A percentile compares a stretch with the other conserved stretches of the same genome.
These are phyloP conservation scores for Fabriciana adippe DNA, from an alignment of 2,888 invertebrate genomes.

Conservation along the genomic window DNA sequence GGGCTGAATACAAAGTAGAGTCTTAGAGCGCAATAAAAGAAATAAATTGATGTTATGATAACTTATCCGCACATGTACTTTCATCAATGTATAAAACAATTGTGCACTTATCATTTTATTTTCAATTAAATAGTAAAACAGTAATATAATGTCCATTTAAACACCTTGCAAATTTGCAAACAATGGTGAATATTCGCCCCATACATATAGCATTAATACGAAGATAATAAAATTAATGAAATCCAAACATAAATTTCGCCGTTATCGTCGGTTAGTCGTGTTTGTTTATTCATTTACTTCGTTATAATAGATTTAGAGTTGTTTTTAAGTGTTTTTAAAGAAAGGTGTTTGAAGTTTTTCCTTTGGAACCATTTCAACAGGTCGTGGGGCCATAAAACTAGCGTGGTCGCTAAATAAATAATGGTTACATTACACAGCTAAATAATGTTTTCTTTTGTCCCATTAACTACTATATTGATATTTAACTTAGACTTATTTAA, in stretches of 20 bases:
- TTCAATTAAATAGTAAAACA: slow-evolving; percentile 19
- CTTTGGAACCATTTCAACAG: background rate
- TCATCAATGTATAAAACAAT: background rate
- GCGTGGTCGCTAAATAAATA: no score
- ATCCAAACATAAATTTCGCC: slow-evolving; percentile 35
- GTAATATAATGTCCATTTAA: slow-evolving; percentile 9
- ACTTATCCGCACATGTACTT: slow-evolving; percentile 6
- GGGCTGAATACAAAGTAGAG: no score
- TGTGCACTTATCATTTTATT: slow-evolving; percentile 5
- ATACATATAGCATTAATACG: slow-evolving; percentile 7
- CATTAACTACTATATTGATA: no score
- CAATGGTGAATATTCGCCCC: slow-evolving; percentile 16
- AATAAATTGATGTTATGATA: background rate
- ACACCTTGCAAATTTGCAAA: slow-evolving; percentile 32
- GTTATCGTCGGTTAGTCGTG: slow-evolving; percentile 38
- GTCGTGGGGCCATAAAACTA: slow-evolving; percentile 2
- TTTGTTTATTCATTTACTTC: slow-evolving; percentile 46
- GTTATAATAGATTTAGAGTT: slow-evolving; percentile 45
- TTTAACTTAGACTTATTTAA: no score
- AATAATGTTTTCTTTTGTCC: no score
- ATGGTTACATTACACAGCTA: no score
- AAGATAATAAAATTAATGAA: slow-evolving; percentile 18
- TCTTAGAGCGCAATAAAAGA: no score
- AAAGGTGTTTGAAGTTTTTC: slow-evolving; percentile 16
- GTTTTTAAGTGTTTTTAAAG: slow-evolving; percentile 33